Conservation (phyloP, 2,797 vertebrate species). For the Gephyroberyx darwinii region DNA sequence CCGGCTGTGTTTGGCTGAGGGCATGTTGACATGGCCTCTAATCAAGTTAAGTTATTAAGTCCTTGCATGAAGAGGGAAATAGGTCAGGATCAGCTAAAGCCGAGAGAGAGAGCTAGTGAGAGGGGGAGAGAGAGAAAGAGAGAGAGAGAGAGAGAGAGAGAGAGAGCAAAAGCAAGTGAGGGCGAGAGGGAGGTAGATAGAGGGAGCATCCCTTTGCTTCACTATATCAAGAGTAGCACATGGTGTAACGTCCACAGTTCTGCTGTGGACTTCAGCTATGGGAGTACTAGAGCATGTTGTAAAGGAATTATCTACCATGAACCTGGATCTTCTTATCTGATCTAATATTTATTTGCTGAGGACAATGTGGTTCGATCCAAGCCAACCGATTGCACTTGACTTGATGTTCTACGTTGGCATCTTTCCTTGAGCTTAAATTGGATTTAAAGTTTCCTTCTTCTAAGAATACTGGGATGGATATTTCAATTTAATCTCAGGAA, state of each 20-base stretch:
- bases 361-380: not conserved
- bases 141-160: not conserved
- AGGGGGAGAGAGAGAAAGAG: constrained; percentile 32
- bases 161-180: constrained; percentile 3
- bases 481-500: not conserved
- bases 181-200: constrained; percentile 3
- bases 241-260: not conserved
- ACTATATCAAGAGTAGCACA: constrained; percentile 20
- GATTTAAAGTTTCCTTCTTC: not conserved
- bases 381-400: not conserved
- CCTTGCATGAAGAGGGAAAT: constrained; percentile 73
- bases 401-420: not conserved
- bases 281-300: not conserved
- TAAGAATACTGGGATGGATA: not conserved
- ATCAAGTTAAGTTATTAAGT: constrained; percentile 84
- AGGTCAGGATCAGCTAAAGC: constrained; percentile 76
- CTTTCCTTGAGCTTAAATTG: not conserved
- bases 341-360: not conserved
- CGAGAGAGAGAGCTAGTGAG: constrained; percentile 25
- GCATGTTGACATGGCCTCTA: constrained; percentile 66
- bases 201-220: constrained; percentile 38
- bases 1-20: constrained; percentile 30
- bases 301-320: not conserved
- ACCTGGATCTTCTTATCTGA: not conserved
- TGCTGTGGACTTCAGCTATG: too few species aligned